Evolutionary conservation across 2,888 invertebrate species (phyloP), one percentile per base, ranked within the genome.

Genomic region (Deilephila porcellus): DNA sequence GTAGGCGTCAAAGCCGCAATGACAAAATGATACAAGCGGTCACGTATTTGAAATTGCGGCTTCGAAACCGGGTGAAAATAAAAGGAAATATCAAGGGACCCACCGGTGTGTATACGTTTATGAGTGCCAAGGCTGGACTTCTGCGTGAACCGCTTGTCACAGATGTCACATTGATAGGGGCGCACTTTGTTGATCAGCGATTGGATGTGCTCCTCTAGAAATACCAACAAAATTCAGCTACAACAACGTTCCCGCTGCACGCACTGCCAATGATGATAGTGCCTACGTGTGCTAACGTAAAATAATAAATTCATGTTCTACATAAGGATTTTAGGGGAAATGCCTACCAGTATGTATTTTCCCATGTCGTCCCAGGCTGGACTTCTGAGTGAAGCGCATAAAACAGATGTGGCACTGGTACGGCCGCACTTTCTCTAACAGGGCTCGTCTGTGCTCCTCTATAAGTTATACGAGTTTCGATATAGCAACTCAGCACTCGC

Each of bases 81-180:
- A 90, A 91, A 87, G 86, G 88, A 87, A 91, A 92, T 92, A 87
- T 91, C 90, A 91, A 91, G 93, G 93, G 93, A 95, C 95, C 95
- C 96, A 95, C 95, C 95, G 83, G 97, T 97, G 91, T 97, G 97
- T 85, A 97, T 97, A 88, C 97, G 96, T 91, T 97, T 97, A 95
- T 97, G 97, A 86, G 97, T 97, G 93, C 97, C 97, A 84, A 97
- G 95, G 93, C 97, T 97, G 89, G 97, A 97, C 94, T 97, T 97
- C 95, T 97, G 97, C 82, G 97, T 97, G 94, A 97, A 97, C 89
- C 97, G 95, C 95, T 97, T 97, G 90, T 96, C 95, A 92, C 97
- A 97, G 88, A 97, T 95, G 91, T 97, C 97, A 91, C 97, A 97
- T 90, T 97, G 95, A 93, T 94, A 95, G 86, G 95, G 95, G 88